These are phyloP conservation scores for Andrena haemorrhoa DNA, from an alignment of 2,888 invertebrate genomes.

Conservation along the genomic window DNA sequence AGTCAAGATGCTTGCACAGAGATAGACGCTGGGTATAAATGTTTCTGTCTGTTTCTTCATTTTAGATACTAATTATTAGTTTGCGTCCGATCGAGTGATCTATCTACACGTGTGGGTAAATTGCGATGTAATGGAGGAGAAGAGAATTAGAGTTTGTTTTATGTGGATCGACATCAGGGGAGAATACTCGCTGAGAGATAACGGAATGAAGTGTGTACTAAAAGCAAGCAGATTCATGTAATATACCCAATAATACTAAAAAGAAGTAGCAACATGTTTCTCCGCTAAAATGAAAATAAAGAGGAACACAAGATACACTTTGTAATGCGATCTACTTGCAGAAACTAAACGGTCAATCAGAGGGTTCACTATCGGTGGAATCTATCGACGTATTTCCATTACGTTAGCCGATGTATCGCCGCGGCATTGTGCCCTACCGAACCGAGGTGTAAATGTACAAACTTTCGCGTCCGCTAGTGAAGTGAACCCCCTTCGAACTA, in stretches of 20 bases:
- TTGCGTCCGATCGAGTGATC: conserved; percentile 4
- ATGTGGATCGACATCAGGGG: neutral
- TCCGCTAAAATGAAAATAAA: conserved; percentile 21
- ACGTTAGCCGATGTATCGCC: neutral
- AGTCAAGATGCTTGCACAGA: neutral
- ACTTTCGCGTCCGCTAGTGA: neutral
- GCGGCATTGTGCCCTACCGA: no score
- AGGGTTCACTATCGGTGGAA: conserved; percentile 52
- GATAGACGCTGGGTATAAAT: conserved; percentile 4
- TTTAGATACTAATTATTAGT: conserved; percentile 10
- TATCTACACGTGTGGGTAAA: conserved; percentile 44
- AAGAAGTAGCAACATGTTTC: conserved; percentile 21
- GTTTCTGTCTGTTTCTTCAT: neutral
- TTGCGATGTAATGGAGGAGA: conserved; percentile 4
- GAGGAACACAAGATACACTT: neutral
- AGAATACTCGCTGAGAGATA: conserved; percentile 11
- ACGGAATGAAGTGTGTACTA: conserved; percentile 37
- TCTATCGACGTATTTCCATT: neutral
- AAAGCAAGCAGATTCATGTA: conserved; percentile 41
- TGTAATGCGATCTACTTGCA: conserved; percentile 57
- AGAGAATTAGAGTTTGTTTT: neutral
- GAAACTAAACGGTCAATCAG: conserved; percentile 39
- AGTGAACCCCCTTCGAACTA: conserved; percentile 54
- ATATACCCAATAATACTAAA: conserved; percentile 18
- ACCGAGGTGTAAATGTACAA: neutral